Evolutionary conservation across 2,888 invertebrate genomes (phyloP).

Genomic region (Orthosia gothica): DNA sequence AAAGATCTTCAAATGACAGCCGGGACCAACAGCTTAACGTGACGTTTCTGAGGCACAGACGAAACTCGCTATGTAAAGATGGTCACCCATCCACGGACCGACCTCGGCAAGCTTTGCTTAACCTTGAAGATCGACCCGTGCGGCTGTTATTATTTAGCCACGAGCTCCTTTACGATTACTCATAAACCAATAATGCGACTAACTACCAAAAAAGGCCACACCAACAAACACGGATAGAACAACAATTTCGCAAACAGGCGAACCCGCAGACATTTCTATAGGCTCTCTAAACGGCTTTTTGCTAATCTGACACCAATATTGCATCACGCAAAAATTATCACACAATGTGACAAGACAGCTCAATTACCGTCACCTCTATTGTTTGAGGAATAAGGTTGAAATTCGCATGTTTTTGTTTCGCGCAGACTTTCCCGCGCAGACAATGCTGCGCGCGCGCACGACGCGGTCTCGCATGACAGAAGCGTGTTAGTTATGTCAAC

Average conservation of each 20-base stretch:
- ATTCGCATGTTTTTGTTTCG: slow-evolving; percentile 22
- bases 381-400: slow-evolving; percentile 13
- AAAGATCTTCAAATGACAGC: too few species aligned
- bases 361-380: slow-evolving; percentile 10
- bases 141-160: too few species aligned
- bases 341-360: slow-evolving; percentile 50
- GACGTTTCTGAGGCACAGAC: too few species aligned
- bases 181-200: slow-evolving; percentile 9
- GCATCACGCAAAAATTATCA: slow-evolving; percentile 63
- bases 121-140: too few species aligned
- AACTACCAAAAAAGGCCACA: slow-evolving; percentile 13
- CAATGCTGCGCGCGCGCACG: slow-evolving; percentile 62
- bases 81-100: too few species aligned
- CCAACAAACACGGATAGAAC: slow-evolving; percentile 27
- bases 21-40: too few species aligned
- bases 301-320: slow-evolving; percentile 64
- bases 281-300: slow-evolving; percentile 57
- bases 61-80: too few species aligned
- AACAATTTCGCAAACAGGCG: slow-evolving; percentile 45
- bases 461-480: slow-evolving; percentile 66
- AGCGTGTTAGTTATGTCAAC: slow-evolving; percentile 72
- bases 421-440: slow-evolving; percentile 58
- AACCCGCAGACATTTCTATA: slow-evolving; percentile 28
- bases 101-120: too few species aligned
- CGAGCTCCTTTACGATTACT: slow-evolving; percentile 4